Evolutionary conservation across 2,888 invertebrate genomes (phyloP), one percentile per base, ranked within the genome.

Genomic region (Lasioglossum leucozonium): DNA sequence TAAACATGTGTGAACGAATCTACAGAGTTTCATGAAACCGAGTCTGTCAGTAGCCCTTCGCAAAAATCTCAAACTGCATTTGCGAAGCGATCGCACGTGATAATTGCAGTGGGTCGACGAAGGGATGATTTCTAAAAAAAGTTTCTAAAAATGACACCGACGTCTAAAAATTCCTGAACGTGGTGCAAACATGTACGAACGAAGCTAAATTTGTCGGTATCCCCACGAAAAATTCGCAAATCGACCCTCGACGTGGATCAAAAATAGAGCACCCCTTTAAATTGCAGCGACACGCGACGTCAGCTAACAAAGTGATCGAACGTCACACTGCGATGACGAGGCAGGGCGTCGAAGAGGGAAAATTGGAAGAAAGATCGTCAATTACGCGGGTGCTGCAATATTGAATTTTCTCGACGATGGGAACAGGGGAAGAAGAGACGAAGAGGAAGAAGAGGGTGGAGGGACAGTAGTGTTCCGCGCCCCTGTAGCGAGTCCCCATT

Each of bases 321-420:
- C 58, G 58, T 58, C 58, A 16, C 26, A 58, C 16, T 30, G 58
- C 58, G 30, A 30, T 30, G 26, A 62, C 58, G 58, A 6, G 26
- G 16, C 58, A 5, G 58, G 30, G 58, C 65, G 22, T 65, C 18
- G 34, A 65, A 30, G 10, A 65, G 34, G 18, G 65, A 30, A 34
- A 34, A 65, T 65, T 65, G 65, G 65, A 65, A 65, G 65, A 65
- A 34, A 65, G 65, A 34, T 65, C 30, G 34, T 65, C 65, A 30
- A 34, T 65, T 65, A 65, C 34, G 13, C 16, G 58, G 58, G 5
- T 30, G 30, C 58, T 16, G 58, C 58, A 30, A 62, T 62, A 62
- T 62, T 65, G 65, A 65, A 65, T 65, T 18, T 16, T 34, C 65
- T 30, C 8, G 18, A 34, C 2, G 26, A 8, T 5, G 51, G 34